Conservation (phyloP, 2,888 invertebrate genomes). For the Hirtodrosophila confusa region DNA sequence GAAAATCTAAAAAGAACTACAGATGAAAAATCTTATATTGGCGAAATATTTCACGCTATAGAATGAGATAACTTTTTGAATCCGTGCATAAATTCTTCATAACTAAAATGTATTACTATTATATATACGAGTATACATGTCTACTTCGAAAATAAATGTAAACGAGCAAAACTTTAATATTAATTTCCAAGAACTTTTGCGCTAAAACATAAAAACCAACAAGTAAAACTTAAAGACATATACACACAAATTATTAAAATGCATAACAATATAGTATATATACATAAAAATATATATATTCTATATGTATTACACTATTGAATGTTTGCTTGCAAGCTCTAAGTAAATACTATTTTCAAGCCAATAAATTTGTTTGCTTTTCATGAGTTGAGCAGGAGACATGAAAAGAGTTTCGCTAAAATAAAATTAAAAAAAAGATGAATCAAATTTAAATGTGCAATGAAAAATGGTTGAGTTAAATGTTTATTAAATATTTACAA, state of each 20-base stretch:
- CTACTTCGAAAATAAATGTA: constrained; percentile 7
- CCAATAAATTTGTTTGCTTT: constrained; percentile 3
- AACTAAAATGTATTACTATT: constrained; percentile 2
- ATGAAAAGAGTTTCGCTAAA: background rate
- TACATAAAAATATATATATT: constrained; percentile 49
- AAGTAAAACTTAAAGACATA: constrained; percentile 36
- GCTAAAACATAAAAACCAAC: constrained; percentile 21
- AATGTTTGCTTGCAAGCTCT: constrained; percentile 65
- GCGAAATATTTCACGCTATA: background rate
- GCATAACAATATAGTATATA: constrained; percentile 6
- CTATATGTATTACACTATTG: constrained; percentile 59
- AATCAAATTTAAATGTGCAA: constrained; percentile 15
- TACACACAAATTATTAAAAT: constrained; percentile 25
- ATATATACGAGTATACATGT: constrained; percentile 6
- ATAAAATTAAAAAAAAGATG: background rate
- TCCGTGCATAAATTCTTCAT: background rate
- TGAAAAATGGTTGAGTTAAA: constrained; percentile 30
- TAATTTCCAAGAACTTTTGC: constrained; percentile 33
- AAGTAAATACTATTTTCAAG: constrained; percentile 32
- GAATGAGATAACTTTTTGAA: constrained; percentile 1
- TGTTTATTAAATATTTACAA: constrained; percentile 24
- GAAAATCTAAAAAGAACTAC: background rate
- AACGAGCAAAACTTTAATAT: constrained; percentile 29
- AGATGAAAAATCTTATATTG: background rate
- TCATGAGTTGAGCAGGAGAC: constrained; percentile 13